phyloP scores from a whole-genome alignment of 2,888 invertebrate species.

The Tiphia femorata region DNA sequence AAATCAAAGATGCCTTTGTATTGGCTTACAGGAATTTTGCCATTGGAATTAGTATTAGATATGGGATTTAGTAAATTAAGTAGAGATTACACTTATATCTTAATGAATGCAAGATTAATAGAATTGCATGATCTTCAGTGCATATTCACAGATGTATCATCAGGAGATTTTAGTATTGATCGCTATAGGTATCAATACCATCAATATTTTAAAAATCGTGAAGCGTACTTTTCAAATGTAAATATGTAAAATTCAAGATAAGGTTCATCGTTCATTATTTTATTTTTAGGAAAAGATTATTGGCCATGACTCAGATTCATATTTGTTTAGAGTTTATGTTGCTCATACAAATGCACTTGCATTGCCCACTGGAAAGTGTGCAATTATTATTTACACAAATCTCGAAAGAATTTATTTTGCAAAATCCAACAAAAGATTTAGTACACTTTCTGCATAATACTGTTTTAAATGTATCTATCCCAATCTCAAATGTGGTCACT shows the following conservation, averaged over 20 bases:
- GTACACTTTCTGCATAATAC: conserved; percentile 33
- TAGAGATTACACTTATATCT: conserved; percentile 54
- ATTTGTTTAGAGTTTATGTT: conserved; percentile 57
- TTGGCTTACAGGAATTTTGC: conserved; percentile 48
- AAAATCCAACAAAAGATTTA: conserved; percentile 12
- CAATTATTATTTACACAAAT: conserved; percentile 42
- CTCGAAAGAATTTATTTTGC: background rate
- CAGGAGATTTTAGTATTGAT: conserved; percentile 43
- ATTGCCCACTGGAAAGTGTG: conserved; percentile 45
- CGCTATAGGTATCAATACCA: conserved; percentile 30
- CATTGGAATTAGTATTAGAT: conserved; percentile 56
- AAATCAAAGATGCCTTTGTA: conserved; percentile 33
- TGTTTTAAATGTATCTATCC: conserved; percentile 43
- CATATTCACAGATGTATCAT: conserved; percentile 36
- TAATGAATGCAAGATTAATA: conserved; percentile 46
- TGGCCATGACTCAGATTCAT: conserved; percentile 53
- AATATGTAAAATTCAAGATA: background rate
- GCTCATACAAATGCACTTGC: conserved; percentile 51
- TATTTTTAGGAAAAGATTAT: conserved; percentile 47
- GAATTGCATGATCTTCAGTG: conserved; percentile 43
- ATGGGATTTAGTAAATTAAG: conserved; percentile 58
- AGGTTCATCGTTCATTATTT: conserved; percentile 9
- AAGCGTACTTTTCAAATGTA: background rate
- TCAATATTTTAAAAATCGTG: conserved; percentile 1
- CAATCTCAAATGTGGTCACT: conserved; percentile 34